Percentiles rank a stretch among this genome's conserved stretches.
phyloP scores from a whole-genome alignment of 1,140 invertebrate genomes.

The Neotoxoptera formosana region DNA sequence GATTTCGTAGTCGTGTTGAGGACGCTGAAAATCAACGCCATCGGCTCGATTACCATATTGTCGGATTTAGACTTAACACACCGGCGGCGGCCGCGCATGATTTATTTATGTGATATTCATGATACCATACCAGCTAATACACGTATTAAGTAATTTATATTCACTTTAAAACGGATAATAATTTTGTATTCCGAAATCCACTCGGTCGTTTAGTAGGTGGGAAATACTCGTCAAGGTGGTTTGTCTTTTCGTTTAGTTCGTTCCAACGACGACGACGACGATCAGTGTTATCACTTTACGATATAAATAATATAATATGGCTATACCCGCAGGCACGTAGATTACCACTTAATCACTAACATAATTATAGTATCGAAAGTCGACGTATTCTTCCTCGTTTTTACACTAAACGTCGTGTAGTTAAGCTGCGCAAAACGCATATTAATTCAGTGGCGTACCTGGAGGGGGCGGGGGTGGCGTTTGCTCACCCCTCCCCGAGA shows the following conservation, averaged over 20 bases:
- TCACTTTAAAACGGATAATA: slow-evolving; percentile 21
- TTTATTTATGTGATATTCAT: slow-evolving; percentile 6
- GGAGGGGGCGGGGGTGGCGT: no score
- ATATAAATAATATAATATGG: not conserved
- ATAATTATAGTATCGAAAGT: not conserved
- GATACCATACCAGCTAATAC: not conserved
- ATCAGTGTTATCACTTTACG: not conserved
- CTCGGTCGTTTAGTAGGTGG: not conserved
- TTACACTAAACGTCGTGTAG: not conserved
- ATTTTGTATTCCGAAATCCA: not conserved
- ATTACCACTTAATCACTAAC: not conserved
- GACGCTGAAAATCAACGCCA: not conserved
- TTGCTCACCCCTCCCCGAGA: no score
- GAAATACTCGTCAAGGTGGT: slow-evolving; percentile 23
- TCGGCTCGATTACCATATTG: slow-evolving; percentile 4
- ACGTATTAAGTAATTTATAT: not conserved
- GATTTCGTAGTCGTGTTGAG: not conserved
- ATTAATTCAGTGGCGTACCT: not conserved
- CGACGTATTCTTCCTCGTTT: not conserved
- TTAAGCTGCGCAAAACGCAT: not conserved
- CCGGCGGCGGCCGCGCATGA: not conserved
- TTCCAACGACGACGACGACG: not conserved
- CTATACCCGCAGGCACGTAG: not conserved
- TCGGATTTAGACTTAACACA: not conserved
- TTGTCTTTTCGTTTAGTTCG: slow-evolving; percentile 5